Evolutionary conservation across 1,140 invertebrate species (phyloP), one percentile per base, ranked within the genome.

Genomic region (Bombus sylvicola): DNA sequence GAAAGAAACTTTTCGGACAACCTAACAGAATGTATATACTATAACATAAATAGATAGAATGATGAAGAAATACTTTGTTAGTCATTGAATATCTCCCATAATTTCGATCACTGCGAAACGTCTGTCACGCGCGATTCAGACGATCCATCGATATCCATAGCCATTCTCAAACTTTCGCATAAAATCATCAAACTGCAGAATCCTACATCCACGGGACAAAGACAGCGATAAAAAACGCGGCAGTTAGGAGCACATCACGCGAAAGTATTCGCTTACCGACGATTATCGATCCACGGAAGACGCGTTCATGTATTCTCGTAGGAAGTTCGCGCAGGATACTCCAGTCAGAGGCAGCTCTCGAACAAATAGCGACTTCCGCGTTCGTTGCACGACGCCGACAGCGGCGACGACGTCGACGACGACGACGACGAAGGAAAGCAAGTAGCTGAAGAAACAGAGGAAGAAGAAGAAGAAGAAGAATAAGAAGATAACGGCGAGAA

Each of bases 301-400:
- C 59, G 41, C 69, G 83, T 85, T 87, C 64, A 64, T 34, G 57
- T 57, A 62, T 43, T 78, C 74, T 15, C 59, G 31, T 57, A 47
- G 64, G 59, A 72, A 69, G 57, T 62, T 87, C 73, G 73, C 73
- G 73, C 84, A 87, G 83, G 75, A 73, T 85, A 85, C 25, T 28
- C 64, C 25, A 41, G 53, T 47, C 15, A 28, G 53, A 53, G 66
- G 28, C 25, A 43, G 75, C 39, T 71, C 72, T 41, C 25, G 31
- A 68, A 47, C 71, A 28, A 64, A 31, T 34, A 31, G 25, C 57
- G 31, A 43, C 82, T 85, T 85, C 85, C 85, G 68, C 68, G 69
- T 79, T 53, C 41, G 76, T 62, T 59, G 10, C 57, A 12, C 57
- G 57, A 59, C 57, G 47, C 47, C 47, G 1, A 53, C 47, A 18